phyloP scores from a whole-genome alignment of 2,797 vertebrate species.

The Pterois miles region DNA sequence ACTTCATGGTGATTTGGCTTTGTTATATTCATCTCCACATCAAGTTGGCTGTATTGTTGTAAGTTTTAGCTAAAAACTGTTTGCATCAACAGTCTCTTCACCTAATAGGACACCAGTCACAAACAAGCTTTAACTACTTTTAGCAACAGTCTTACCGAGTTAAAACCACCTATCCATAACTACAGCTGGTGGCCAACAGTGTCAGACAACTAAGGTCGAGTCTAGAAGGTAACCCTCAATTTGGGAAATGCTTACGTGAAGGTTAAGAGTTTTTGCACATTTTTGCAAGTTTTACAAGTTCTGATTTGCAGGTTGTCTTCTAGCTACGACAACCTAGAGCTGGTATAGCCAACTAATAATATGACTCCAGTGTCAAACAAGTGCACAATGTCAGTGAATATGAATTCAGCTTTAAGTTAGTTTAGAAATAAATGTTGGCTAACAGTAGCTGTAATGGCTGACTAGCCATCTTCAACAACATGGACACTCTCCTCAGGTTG shows the following conservation, averaged over 20 bases:
- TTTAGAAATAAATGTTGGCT: not conserved
- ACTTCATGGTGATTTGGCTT: not conserved
- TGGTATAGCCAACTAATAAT: not conserved
- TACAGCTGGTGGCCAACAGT: too few relatives aligned
- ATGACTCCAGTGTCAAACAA: not conserved
- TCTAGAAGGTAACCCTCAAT: too few relatives aligned
- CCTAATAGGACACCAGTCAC: not conserved
- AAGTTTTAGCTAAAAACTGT: not conserved
- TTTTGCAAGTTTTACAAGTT: too few relatives aligned
- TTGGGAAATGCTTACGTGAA: too few relatives aligned
- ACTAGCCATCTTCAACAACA: not conserved
- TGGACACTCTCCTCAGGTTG: not conserved
- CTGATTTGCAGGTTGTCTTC: too few relatives aligned
- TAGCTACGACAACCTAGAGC: too few relatives aligned
- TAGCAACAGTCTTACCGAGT: too few relatives aligned
- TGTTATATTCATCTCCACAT: not conserved
- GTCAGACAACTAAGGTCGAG: too few relatives aligned
- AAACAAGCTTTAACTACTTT: not conserved
- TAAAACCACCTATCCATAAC: too few relatives aligned
- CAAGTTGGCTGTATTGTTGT: not conserved
- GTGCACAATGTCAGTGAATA: not conserved
- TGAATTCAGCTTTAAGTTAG: not conserved
- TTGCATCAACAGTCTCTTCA: not conserved
- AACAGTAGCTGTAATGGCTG: not conserved
- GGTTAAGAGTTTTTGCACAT: too few relatives aligned